Base-by-base conservation (phyloP, 2,888 invertebrate genomes). In the Acanthosoma haemorrhoidale region DNA sequence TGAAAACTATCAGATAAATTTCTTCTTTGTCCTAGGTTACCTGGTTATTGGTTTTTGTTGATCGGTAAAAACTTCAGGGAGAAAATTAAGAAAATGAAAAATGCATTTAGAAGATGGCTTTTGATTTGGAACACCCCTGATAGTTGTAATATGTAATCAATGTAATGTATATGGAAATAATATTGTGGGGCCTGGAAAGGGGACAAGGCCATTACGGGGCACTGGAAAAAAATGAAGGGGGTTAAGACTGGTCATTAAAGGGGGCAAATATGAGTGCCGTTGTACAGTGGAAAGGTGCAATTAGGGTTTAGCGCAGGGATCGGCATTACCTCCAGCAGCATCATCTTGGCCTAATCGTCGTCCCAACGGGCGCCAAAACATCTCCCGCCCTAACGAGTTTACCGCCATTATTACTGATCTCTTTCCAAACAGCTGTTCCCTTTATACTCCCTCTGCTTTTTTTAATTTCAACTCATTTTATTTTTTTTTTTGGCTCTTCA, bases 341-440 rank as follows among this genome's bases (percentile, higher is more conserved):
- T 51, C 51, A 25, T n/a, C 51, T 51, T 51, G 51, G 25, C 51
- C 51, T 51, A 51, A 51, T 51, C 51, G 25, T 25, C 51, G 25
- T n/a, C n/a, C 51, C 51, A 51, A 51, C 51, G n/a, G 51, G 51
- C 51, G 25, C 25, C 51, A 51, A 51, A 51, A 51, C 25, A 51
- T n/a, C n/a, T n/a, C 51, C 43, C 25, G 16, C 51, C 25, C 51
- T 51, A 51, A 51, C 51, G 51, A 51, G 51, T 25, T 51, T 51
- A 51, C 25, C 51, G 51, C 25, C 51, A 51, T 51, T 51, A 51
- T 51, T 51, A 51, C 51, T 51, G 25, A 25, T 51, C 25, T 51
- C 51, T 51, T 51, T 51, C 51, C 51, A 25, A 51, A 43, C 43
- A 51, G 25, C 51, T 51, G 51, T 21, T 51, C n/a, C 51, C 25